phyloP scores from a whole-genome alignment of 1,140 invertebrate species.

The Tetramorium simillimum region DNA sequence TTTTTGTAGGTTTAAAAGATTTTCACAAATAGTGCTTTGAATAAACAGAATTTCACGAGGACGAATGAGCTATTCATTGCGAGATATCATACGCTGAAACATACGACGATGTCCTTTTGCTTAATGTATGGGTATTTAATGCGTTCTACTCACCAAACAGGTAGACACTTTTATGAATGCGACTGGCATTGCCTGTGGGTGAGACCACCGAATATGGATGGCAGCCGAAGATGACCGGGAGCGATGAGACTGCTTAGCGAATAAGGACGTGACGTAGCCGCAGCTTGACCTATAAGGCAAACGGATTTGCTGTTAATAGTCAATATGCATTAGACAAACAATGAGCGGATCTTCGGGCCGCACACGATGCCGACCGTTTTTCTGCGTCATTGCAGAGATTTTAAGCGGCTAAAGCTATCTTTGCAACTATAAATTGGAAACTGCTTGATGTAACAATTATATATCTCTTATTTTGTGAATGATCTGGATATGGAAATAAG shows the following conservation, averaged over 20 bases:
- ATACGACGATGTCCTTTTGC: not conserved
- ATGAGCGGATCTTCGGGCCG: slow-evolving; percentile 78
- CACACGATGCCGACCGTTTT: slow-evolving; percentile 66
- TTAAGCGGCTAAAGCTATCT: not conserved
- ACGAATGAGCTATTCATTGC: not conserved
- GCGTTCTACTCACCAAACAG: slow-evolving; percentile 56
- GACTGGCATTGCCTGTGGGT: slow-evolving; percentile 73
- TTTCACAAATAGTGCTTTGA: not conserved
- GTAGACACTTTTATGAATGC: slow-evolving; percentile 74
- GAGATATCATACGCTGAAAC: not conserved
- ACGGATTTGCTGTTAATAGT: slow-evolving; percentile 79
- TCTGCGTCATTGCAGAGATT: slow-evolving; percentile 31
- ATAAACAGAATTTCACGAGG: not conserved
- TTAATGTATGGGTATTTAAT: slow-evolving; percentile 45
- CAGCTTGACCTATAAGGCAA: slow-evolving; percentile 75
- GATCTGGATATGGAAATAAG: not conserved
- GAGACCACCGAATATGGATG: slow-evolving; percentile 77
- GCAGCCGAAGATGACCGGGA: slow-evolving; percentile 75
- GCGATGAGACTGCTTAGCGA: slow-evolving; percentile 71
- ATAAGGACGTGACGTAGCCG: slow-evolving; percentile 79
- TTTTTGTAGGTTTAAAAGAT: not conserved
- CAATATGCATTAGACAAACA: slow-evolving; percentile 78
- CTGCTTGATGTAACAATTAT: not conserved
- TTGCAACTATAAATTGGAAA: not conserved
- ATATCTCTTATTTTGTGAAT: not conserved